Evolutionary conservation across 2,888 invertebrate species (phyloP).

Genomic region (Athripsodes cinereus): DNA sequence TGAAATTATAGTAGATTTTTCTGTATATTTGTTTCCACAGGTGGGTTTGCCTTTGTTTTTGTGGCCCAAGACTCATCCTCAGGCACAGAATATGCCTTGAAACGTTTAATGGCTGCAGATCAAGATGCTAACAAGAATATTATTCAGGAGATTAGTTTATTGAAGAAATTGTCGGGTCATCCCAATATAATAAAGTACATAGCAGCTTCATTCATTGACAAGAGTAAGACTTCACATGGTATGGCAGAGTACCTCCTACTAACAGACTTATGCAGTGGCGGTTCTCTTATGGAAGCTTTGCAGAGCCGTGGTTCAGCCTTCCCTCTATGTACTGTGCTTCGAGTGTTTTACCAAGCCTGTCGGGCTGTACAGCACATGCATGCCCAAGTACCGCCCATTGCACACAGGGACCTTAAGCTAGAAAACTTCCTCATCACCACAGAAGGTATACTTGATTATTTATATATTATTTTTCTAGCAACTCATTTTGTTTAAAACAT

Average conservation of each 20-base stretch:
- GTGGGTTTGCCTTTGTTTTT: conserved; percentile 95
- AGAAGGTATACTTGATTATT: conserved; percentile 52
- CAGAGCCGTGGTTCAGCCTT: conserved; percentile 55
- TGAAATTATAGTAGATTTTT: too few species aligned
- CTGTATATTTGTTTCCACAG: conserved; percentile 56
- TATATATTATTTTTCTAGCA: not conserved
- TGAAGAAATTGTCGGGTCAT: conserved; percentile 88
- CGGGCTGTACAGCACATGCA: conserved; percentile 93
- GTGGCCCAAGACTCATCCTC: conserved; percentile 83
- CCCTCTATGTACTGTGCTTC: conserved; percentile 64
- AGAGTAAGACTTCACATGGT: conserved; percentile 70
- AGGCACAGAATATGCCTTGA: conserved; percentile 88
- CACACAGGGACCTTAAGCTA: conserved; percentile 93
- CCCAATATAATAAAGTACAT: conserved; percentile 87
- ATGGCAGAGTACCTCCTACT: conserved; percentile 87
- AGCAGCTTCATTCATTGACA: conserved; percentile 75
- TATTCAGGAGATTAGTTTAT: conserved; percentile 74
- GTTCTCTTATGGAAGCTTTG: conserved; percentile 61
- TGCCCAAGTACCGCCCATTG: conserved; percentile 79
- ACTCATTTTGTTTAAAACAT: not conserved
- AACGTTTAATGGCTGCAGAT: conserved; percentile 79
- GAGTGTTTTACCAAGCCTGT: conserved; percentile 87
- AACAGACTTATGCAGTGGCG: conserved; percentile 90
- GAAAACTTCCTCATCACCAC: conserved; percentile 89
- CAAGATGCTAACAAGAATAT: conserved; percentile 74